These are phyloP conservation scores for Distichodus sexfasciatus DNA, from an alignment of 2,797 vertebrate genomes.

Conservation along the genomic window DNA sequence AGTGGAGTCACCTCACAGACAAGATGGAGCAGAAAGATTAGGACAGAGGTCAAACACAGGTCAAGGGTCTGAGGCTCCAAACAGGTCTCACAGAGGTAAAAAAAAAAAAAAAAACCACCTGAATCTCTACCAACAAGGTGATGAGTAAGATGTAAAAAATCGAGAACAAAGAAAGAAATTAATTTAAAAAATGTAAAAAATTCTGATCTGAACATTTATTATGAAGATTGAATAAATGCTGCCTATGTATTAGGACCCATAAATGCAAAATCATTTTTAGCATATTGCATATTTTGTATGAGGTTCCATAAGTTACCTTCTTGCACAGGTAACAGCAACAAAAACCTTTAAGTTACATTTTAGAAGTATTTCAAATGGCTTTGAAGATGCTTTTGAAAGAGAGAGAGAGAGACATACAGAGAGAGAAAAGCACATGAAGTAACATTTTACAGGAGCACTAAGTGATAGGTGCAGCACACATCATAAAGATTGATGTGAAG, in stretches of 20 bases:
- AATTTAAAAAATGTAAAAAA: no score
- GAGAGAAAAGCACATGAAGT: slow-evolving; percentile 56
- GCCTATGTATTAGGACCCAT: no score
- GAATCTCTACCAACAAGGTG: background rate
- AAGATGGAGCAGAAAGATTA: slow-evolving; percentile 32
- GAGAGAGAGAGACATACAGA: slow-evolving; percentile 7
- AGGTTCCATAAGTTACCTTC: no score
- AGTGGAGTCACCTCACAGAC: slow-evolving; percentile 3
- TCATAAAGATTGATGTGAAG: slow-evolving; percentile 78
- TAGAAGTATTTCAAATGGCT: slow-evolving; percentile 32
- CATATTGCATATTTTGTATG: no score
- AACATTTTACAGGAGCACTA: slow-evolving; percentile 73
- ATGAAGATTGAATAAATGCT: no score
- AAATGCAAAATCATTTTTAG: no score
- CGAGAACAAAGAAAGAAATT: no score
- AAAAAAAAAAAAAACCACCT: background rate
- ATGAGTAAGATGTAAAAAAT: no score
- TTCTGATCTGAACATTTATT: no score
- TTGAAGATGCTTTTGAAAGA: slow-evolving; percentile 33
- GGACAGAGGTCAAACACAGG: slow-evolving; percentile 36
- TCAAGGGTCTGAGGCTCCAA: slow-evolving; percentile 16
- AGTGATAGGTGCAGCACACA: slow-evolving; percentile 75
- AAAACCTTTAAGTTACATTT: background rate
- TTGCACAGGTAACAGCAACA: background rate
- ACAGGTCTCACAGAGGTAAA: background rate